Percentiles rank a stretch among this genome's conserved stretches.
These are phyloP conservation scores for Neolamprologus caudopunctatus DNA, from an alignment of 2,113 vertebrate genomes.

Conservation along the genomic window DNA sequence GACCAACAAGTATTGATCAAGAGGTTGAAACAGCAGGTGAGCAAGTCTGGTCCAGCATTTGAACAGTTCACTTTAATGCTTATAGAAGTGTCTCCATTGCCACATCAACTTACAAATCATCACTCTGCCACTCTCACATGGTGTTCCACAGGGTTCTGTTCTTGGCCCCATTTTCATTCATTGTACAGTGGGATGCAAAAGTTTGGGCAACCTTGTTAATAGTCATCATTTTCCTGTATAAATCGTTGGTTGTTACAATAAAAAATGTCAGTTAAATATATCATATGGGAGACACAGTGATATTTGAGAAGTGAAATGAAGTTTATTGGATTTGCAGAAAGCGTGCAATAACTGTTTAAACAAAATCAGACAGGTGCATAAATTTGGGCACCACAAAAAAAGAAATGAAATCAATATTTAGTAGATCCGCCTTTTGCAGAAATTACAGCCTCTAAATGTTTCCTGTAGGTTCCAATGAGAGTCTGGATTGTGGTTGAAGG, in stretches of 20 bases:
- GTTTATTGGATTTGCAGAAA: background rate
- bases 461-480: background rate
- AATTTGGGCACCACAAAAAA: background rate
- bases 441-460: background rate
- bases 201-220: background rate
- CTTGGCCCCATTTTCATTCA: background rate
- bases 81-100: background rate
- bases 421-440: background rate
- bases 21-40: background rate
- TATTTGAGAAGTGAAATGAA: background rate
- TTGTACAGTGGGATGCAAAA: background rate
- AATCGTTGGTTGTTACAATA: background rate
- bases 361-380: background rate
- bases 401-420: background rate
- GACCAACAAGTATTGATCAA: background rate
- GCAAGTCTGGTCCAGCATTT: background rate
- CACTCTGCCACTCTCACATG: background rate
- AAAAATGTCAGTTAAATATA: background rate
- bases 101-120: background rate
- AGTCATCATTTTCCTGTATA: background rate
- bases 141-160: background rate
- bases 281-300: background rate
- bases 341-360: background rate
- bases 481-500: background rate
- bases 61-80: background rate